phyloP scores from a whole-genome alignment of 2,888 invertebrate genomes.

The Macrophya alboannulata region DNA sequence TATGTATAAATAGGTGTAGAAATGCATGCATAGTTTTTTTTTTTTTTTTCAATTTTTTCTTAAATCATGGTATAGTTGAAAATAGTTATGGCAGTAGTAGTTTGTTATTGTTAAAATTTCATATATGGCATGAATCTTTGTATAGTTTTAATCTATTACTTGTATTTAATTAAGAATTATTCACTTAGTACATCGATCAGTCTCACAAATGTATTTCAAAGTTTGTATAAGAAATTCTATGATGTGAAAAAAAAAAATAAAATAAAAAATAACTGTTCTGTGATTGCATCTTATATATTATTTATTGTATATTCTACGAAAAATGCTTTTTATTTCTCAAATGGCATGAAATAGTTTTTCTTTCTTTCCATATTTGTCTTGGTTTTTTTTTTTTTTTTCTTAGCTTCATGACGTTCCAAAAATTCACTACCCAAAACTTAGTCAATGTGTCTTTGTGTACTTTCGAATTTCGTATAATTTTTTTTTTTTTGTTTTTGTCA shows the following conservation, averaged over 20 bases:
- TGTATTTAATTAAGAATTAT: constrained; percentile 76
- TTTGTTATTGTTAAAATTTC: constrained; percentile 57
- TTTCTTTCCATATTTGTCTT: no score
- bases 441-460: constrained; percentile 45
- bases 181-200: constrained; percentile 78
- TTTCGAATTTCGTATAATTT: not conserved
- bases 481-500: no score
- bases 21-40: not conserved
- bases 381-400: not conserved
- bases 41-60: not conserved
- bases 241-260: constrained; percentile 57
- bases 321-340: constrained; percentile 29
- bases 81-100: constrained; percentile 77
- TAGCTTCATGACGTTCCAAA: constrained; percentile 49
- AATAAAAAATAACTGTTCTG: constrained; percentile 24
- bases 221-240: constrained; percentile 67
- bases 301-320: constrained; percentile 58
- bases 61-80: constrained; percentile 60
- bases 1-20: not conserved
- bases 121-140: constrained; percentile 58
- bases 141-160: constrained; percentile 67
- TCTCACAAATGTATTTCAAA: constrained; percentile 76
- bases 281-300: constrained; percentile 5
- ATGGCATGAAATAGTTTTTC: not conserved
- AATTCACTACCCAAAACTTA: constrained; percentile 32